A percentile compares a stretch with the other conserved stretches of the same genome.
Evolutionary conservation across 2,888 invertebrate species (phyloP).

Genomic region (Agrotis segetum): DNA sequence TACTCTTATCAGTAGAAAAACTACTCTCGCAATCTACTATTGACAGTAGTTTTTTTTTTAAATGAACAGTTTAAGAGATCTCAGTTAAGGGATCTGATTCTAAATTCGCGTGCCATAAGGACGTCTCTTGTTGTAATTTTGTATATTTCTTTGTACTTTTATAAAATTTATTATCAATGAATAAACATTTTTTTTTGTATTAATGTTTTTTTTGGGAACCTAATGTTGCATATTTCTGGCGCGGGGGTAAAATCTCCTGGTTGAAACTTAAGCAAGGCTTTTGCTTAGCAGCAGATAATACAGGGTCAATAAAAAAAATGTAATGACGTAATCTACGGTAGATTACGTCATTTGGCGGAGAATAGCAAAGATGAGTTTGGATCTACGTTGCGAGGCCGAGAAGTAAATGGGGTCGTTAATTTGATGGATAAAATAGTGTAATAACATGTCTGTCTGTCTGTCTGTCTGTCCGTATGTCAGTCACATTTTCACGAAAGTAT

Average conservation of each 20-base stretch:
- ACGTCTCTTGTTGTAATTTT: constrained; percentile 79
- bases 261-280: too few species aligned
- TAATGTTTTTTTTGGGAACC: constrained; percentile 7
- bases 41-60: constrained; percentile 17
- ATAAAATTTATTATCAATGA: constrained; percentile 54
- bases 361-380: background rate
- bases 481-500: too few species aligned
- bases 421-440: too few species aligned
- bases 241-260: too few species aligned
- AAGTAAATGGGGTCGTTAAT: too few species aligned
- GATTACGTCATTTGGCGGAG: background rate
- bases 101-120: constrained; percentile 86
- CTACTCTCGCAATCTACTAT: constrained; percentile 31
- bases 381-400: too few species aligned
- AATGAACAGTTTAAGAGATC: constrained; percentile 71
- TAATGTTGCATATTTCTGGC: too few species aligned
- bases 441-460: too few species aligned
- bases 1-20: constrained; percentile 7
- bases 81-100: constrained; percentile 73
- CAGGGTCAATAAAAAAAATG: too few species aligned
- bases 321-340: too few species aligned
- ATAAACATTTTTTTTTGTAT: constrained; percentile 55
- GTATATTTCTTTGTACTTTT: constrained; percentile 70
- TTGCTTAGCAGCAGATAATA: too few species aligned
- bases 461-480: too few species aligned